Percentiles rank a stretch among this genome's conserved stretches.
Evolutionary conservation across 2,113 vertebrate genomes (phyloP).

Genomic region (Saguinus midas): DNA sequence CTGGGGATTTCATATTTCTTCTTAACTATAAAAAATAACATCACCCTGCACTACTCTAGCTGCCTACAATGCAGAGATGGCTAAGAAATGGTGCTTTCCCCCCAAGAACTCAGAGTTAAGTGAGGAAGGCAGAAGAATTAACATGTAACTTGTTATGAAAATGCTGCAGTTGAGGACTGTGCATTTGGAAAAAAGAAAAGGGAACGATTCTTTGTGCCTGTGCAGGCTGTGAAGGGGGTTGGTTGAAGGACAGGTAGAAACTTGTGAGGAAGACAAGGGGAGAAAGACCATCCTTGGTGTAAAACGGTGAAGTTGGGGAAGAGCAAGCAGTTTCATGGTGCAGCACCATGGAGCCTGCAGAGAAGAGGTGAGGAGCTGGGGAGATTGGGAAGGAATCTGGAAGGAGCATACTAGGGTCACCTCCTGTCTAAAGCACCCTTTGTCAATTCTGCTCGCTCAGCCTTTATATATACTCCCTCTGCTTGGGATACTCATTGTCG

Average conservation of each 20-base stretch:
- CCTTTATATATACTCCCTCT: not conserved
- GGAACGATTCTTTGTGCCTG: not conserved
- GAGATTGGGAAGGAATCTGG: not conserved
- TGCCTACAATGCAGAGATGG: not conserved
- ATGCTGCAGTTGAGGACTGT: not conserved
- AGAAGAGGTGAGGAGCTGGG: not conserved
- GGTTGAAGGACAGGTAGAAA: not conserved
- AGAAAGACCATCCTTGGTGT: not conserved
- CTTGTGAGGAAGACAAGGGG: not conserved
- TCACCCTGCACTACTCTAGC: not conserved
- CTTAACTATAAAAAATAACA: not conserved
- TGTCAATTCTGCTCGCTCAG: not conserved
- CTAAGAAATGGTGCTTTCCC: not conserved
- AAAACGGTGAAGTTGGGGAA: not conserved
- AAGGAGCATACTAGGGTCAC: fast-evolving
- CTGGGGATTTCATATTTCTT: not conserved
- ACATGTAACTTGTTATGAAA: not conserved
- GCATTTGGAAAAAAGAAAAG: not conserved
- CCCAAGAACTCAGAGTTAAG: not conserved
- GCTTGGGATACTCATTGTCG: not conserved
- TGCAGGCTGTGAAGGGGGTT: not conserved
- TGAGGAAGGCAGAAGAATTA: not conserved
- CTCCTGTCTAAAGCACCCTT: not conserved
- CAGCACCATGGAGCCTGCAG: not conserved
- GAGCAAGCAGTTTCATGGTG: not conserved